Percentiles rank a stretch among this genome's conserved stretches.
phyloP scores from a whole-genome alignment of 2,888 invertebrate species.

The Blastobasis adustella region DNA sequence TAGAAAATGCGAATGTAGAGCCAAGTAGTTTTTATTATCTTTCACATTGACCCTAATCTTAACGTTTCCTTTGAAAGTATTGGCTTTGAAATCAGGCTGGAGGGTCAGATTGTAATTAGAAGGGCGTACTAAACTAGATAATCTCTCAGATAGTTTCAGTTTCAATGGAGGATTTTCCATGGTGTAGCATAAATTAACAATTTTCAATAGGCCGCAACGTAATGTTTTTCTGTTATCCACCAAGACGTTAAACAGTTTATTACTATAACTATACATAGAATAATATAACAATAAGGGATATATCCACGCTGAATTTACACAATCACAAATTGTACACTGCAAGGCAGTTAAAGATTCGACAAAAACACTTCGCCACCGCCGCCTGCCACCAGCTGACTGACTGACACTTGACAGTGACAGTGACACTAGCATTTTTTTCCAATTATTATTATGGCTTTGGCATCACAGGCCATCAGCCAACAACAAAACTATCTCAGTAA shows the following conservation, averaged over 20 bases:
- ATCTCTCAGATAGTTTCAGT: constrained; percentile 37
- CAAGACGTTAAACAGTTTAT: not conserved
- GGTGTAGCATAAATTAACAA: constrained; percentile 1
- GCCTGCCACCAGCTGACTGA: no score
- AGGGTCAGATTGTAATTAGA: constrained; percentile 49
- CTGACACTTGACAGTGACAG: no score
- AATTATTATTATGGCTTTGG: no score
- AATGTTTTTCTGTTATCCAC: not conserved
- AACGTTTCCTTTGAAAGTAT: constrained; percentile 47
- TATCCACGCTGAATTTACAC: no score
- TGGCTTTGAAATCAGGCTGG: constrained; percentile 40
- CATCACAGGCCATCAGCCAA: no score
- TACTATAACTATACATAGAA: not conserved
- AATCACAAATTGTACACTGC: no score
- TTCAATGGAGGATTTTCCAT: constrained; percentile 27
- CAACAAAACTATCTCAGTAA: no score
- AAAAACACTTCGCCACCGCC: not conserved
- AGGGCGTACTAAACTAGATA: constrained; percentile 44
- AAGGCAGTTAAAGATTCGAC: not conserved
- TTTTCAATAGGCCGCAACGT: not conserved
- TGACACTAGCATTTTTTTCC: no score
- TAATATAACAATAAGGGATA: no score
- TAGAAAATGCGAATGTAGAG: constrained; percentile 75
- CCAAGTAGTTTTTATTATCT: constrained; percentile 51
- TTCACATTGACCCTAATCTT: constrained; percentile 49